These are phyloP conservation scores for Zoanthus sociatus DNA, from an alignment of 92 coral and sea anemone genomes.

Conservation along the genomic window DNA sequence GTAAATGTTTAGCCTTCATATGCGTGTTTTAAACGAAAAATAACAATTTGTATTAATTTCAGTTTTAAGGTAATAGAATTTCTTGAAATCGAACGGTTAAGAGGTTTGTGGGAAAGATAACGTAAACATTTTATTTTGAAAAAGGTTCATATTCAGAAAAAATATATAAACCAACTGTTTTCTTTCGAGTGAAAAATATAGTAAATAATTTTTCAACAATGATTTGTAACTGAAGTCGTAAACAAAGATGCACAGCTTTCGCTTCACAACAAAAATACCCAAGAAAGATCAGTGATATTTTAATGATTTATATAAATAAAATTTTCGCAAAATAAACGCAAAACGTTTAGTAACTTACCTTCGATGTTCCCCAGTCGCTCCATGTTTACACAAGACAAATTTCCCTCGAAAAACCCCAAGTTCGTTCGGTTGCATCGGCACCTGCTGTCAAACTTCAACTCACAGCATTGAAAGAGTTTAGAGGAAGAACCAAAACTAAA, in stretches of 20 bases:
- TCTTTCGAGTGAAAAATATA: too few relatives aligned
- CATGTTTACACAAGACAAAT: conserved; percentile 23
- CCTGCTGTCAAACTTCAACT: not conserved
- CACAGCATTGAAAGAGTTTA: not conserved
- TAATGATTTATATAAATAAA: not conserved
- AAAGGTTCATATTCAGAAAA: too few relatives aligned
- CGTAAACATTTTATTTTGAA: too few relatives aligned
- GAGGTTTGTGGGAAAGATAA: too few relatives aligned
- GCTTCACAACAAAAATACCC: not conserved
- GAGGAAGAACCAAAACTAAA: not conserved
- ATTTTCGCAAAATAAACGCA: not conserved
- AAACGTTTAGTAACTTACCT: not conserved
- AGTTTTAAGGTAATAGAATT: too few relatives aligned
- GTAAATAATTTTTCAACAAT: too few relatives aligned
- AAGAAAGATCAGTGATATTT: not conserved
- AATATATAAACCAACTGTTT: too few relatives aligned
- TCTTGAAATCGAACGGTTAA: too few relatives aligned
- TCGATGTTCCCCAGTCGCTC: not conserved
- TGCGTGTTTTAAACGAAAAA: too few relatives aligned
- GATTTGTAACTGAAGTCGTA: not conserved
- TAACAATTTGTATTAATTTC: too few relatives aligned
- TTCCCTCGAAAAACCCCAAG: conserved; percentile 3
- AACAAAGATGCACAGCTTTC: not conserved
- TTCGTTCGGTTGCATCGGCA: not conserved
- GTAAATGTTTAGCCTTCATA: too few relatives aligned